A percentile compares a stretch with the other conserved stretches of the same genome.
Evolutionary conservation across 2,113 vertebrate species (phyloP).

Genomic region (Gopherus flavomarginatus): DNA sequence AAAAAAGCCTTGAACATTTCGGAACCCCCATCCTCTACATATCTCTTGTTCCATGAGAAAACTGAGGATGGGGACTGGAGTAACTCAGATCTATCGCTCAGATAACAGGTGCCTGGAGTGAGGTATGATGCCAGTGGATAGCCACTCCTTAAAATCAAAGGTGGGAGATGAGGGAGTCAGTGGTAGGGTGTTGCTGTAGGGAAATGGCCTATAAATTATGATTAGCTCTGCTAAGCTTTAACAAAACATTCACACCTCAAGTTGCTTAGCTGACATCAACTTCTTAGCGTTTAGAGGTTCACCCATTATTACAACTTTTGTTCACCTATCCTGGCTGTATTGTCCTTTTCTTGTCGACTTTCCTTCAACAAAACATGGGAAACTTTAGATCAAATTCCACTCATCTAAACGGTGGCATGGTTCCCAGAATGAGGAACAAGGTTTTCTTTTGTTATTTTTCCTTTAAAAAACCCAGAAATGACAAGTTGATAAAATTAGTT

Average conservation of each 20-base stretch:
- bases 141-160: background rate
- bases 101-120: background rate
- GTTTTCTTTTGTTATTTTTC: background rate
- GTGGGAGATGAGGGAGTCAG: background rate
- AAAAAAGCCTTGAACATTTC: background rate
- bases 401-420: too few species aligned
- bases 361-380: background rate
- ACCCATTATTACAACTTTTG: rapidly evolving
- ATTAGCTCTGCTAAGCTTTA: background rate
- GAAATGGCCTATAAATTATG: background rate
- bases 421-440: background rate
- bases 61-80: background rate
- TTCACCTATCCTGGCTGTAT: background rate
- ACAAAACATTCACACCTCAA: background rate
- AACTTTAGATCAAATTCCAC: background rate
- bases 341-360: background rate
- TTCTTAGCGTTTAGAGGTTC: background rate
- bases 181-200: background rate
- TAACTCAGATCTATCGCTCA: background rate
- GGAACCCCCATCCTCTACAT: background rate
- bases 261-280: background rate
- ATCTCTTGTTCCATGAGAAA: background rate
- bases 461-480: background rate
- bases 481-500: background rate
- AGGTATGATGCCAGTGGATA: background rate